Evolutionary conservation across 1,140 invertebrate genomes (phyloP), one percentile per base, ranked within the genome.

Genomic region (Nasonia longicornis): DNA sequence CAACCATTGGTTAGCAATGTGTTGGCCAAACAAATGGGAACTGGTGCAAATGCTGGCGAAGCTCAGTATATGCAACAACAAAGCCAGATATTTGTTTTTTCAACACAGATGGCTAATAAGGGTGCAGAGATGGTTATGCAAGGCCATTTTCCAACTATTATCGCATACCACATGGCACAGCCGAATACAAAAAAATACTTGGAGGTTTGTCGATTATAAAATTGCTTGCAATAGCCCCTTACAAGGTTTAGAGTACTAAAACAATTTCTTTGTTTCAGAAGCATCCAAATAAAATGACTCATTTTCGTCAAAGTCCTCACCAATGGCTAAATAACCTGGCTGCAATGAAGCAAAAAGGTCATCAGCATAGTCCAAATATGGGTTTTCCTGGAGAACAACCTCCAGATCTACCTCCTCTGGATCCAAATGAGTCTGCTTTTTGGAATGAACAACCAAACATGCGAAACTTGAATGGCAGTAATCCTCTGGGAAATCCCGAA

Each of bases 1-100:
- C 95, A 96, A 86, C 94, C 95, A 29, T 86, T 96, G 84, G 93
- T 95, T 22, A 95, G 94, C 83, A 96, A 96, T 90, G 94, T 96
- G 45, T 93, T 96, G 81, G 94, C 92, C 85, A 96, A 96, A 89
- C 95, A 96, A 88, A 94, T 95, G 79, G 94, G 94, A 83, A 95
- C 94, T 84, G 87, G 95, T 94, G 93, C 95, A 94, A 77, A 77
- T 42, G 72, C 73, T 63, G 87, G 89, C 12, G 89, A 90, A 86
- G 93, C 94, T 83, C 94, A 96, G 87, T 96, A 96, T 86, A 96
- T 96, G 95, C 97, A 98, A 91, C 97, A 98, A 89, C 97, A 98
- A 90, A 98, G 96, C 92, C 97, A 99, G 90, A 97, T 99, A 87
- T 99, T 98, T 93, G 98, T 99, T 76, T 99, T 99, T 92, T 97